Base-by-base conservation (phyloP, 1,140 invertebrate genomes). In the Aphaenogaster rudis region DNA sequence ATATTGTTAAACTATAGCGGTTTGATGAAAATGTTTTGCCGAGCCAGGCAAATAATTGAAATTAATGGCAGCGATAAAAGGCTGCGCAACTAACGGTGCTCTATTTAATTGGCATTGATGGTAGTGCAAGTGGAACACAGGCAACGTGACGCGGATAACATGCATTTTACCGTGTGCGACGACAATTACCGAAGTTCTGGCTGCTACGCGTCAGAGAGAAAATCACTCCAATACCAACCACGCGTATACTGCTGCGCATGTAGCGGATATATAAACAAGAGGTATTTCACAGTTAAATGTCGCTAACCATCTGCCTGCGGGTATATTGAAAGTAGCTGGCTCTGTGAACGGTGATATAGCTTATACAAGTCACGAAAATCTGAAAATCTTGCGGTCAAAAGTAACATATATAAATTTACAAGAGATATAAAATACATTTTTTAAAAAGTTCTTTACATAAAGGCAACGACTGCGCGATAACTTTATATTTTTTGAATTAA, bases 101-200 rank as follows among this genome's bases (percentile, higher is more conserved):
- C 42, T 76, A 63, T 76, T 84, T 84, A 84, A 84, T 76, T 74
- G 54, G n/a, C 80, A 76, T 45, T 76, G 80, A 84, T 84, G 42
- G 54, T 21, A 42, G 36, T 69, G 63, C 21, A 50, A 69, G 36
- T 39, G 63, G 33, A 80, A 69, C 36, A 69, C 33, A 50, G 28
- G 33, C 67, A 48, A 13, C 42, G 28, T n/a, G 21, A 82, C 66
- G 39, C 36, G 36, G 42, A 84, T 74, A 84, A 82, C 80, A 61
- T 36, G 69, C 42, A 84, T 84, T 84, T 84, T 61, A 84, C 59
- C 45, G 80, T 61, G 67, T 17, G 67, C 39, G 42, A 80, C 61
- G 77, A 61, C 54, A 84, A 74, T 84, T 84, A 84, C 54, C 28
- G 17, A 84, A 84, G 63, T 84, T 74, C 57, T 61, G 54, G 54